Base-by-base conservation (phyloP, 2,797 vertebrate species). In the Gallinago nigripennis region DNA sequence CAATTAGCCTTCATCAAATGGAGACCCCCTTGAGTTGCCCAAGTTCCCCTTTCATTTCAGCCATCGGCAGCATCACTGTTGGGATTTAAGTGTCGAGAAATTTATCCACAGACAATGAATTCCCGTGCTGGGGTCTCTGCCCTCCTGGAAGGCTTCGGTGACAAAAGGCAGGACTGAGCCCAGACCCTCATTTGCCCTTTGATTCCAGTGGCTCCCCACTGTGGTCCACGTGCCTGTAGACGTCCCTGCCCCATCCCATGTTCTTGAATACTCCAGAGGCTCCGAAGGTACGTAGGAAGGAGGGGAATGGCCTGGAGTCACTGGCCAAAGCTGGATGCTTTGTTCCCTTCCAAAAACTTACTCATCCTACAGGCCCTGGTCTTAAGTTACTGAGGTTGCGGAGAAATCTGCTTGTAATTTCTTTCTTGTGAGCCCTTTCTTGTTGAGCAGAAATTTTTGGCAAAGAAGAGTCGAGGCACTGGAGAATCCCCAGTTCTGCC, bases 401-500 rank as follows among this genome's bases (percentile, higher is more conserved):
- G 80, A 82, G 89, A 86, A 96, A 90, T 94, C 79, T 94, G 90
- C 90, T 95, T 8, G 0, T 82, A 82, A 94, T 94, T 95, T 88
- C 76, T 94, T 81, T 85, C 83, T 80, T 58, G 27, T 91, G 88
- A 92, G 70, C 28, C 58, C 31, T 84, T 90, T 92, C 72, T 88
- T 75, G 80, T 88, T 37, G 73, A 96, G 75, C 88, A 88, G 87
- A 94, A 88, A 35, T 66, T 79, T 79, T 66, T 96, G 95, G 91
- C 95, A 94, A 73, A 63, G 80, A 70, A 9, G 30, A 68, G 12
- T 46, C 0, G 4, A 94, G 80, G 89, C 78, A 84, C 86, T 95
- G 91, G 91, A 96, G 95, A 96, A 78, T 95, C 91, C 90, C 92
- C 80, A 70, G 68, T 90, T 95, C 86, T 92, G 94, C 94, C 92